Evolutionary conservation across 37 sponge, comb jelly and placozoan genomes (phyloP).

Genomic region (Spongia lamella): DNA sequence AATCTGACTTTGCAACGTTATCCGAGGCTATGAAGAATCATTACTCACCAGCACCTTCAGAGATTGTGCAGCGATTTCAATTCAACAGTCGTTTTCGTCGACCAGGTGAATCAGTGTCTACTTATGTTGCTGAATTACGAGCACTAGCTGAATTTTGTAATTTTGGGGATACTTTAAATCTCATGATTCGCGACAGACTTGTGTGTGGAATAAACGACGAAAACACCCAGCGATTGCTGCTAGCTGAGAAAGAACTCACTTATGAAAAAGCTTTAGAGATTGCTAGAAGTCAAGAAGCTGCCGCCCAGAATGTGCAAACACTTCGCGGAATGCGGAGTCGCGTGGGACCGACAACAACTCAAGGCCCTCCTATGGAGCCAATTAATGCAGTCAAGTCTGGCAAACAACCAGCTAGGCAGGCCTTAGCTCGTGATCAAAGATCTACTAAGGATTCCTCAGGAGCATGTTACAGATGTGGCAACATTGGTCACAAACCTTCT

Average conservation of each 20-base stretch:
- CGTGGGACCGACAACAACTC: no score
- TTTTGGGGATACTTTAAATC: neutral
- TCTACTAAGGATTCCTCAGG: no score
- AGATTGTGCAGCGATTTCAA: slow-evolving; percentile 9
- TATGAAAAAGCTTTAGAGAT: slow-evolving; percentile 4
- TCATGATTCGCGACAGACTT: slow-evolving; percentile 11
- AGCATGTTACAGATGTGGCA: neutral
- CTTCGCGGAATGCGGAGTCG: no score
- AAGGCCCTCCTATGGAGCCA: neutral
- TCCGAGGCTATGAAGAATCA: neutral
- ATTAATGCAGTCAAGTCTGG: neutral
- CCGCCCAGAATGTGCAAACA: neutral
- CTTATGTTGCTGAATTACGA: slow-evolving; percentile 6
- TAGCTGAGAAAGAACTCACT: slow-evolving; percentile 1
- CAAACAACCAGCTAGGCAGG: neutral
- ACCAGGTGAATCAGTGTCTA: slow-evolving; percentile 5
- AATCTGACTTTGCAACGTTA: neutral
- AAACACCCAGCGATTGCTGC: neutral
- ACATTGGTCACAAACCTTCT: neutral
- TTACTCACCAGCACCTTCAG: slow-evolving; percentile 1
- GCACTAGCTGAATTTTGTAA: neutral
- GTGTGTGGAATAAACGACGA: slow-evolving; percentile 2
- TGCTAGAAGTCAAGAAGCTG: neutral
- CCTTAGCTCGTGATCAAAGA: no score
- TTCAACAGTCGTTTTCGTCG: neutral